Evolutionary conservation across 1,140 invertebrate genomes (phyloP).

Genomic region (Cyclargus thomasi): DNA sequence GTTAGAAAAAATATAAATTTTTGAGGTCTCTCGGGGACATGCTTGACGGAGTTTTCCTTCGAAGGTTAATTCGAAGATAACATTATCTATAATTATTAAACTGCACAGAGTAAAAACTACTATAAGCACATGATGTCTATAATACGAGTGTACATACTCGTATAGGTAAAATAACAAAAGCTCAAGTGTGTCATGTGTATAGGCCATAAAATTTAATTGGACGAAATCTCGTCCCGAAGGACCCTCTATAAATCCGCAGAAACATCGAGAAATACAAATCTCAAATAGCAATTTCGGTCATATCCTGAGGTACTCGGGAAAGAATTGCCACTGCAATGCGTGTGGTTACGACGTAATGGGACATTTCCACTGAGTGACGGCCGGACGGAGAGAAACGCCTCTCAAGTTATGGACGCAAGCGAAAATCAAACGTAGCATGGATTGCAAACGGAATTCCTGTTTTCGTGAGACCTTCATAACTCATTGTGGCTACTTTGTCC

Average conservation of each 20-base stretch:
- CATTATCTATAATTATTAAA: too few relatives aligned
- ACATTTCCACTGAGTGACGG: constrained; percentile 66
- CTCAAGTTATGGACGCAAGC: constrained; percentile 19
- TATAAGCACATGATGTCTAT: too few relatives aligned
- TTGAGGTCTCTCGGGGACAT: too few relatives aligned
- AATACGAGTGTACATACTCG: too few relatives aligned
- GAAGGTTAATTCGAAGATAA: too few relatives aligned
- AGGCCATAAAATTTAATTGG: constrained; percentile 15
- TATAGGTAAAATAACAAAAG: background rate
- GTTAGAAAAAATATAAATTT: too few relatives aligned
- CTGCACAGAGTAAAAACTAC: too few relatives aligned
- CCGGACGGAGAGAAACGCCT: constrained; percentile 39
- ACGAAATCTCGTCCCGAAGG: constrained; percentile 14
- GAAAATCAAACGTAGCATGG: background rate
- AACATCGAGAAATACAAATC: constrained; percentile 20
- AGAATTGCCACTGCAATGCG: constrained; percentile 57
- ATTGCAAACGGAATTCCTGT: background rate
- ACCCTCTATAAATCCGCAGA: constrained; percentile 10
- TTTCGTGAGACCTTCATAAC: background rate
- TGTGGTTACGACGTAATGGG: constrained; percentile 65
- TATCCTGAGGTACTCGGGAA: constrained; percentile 53
- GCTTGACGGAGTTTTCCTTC: too few relatives aligned
- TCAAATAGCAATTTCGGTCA: constrained; percentile 57
- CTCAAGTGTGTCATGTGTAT: background rate
- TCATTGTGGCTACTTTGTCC: too few relatives aligned